Base-by-base conservation (phyloP, 2,888 invertebrate species). In the Arenicola marina region DNA sequence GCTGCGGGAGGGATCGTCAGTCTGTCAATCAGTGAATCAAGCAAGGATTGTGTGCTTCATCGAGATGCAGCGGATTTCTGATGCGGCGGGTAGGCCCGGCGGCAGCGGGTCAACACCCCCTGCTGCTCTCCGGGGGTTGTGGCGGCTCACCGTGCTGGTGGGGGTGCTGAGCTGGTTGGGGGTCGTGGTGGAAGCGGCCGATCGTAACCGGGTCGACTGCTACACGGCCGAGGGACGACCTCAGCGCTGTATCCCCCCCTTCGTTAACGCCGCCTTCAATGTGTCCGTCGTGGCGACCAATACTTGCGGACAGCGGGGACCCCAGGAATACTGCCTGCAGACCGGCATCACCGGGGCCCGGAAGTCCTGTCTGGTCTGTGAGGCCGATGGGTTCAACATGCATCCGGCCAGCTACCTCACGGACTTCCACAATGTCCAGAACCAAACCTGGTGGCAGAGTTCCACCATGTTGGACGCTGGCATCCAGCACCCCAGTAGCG, bases 401-500 rank as follows among this genome's bases (percentile, higher is more conserved):
- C 92, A 92, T 79, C 87, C 89, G 51, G 86, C 92, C 21, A 84
- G 87, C 57, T 93, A 88, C 83, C 87, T 98, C 73, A 98, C 97
- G 2, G 98, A 99, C 83, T 87, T 92, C 77, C 93, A 96, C 81
- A 92, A 92, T 81, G 90, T 90, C 31, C 74, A 77, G 44, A 75
- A 76, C 59, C 73, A 73, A 69, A 82, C 82, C 0, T 83, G 83
- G 83, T 84, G 84, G 84, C 83, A 83, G 70, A 76, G 76, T 59
- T 95, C 97, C 82, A 98, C 99, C 1, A 96, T 99, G 95, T 28
- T 67, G 61, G n/a, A n/a, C n/a, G 95, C 98, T 78, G 92, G 91
- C 31, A 90, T 95, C 61, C 93, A 95, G 81, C 92, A 91, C 81
- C 95, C 95, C 0, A 91, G 89, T 76, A 90, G 90, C 83, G 96